A percentile compares a stretch with the other conserved stretches of the same genome.
phyloP scores from a whole-genome alignment of 1,140 invertebrate species.

The Portunus trituberculatus region DNA sequence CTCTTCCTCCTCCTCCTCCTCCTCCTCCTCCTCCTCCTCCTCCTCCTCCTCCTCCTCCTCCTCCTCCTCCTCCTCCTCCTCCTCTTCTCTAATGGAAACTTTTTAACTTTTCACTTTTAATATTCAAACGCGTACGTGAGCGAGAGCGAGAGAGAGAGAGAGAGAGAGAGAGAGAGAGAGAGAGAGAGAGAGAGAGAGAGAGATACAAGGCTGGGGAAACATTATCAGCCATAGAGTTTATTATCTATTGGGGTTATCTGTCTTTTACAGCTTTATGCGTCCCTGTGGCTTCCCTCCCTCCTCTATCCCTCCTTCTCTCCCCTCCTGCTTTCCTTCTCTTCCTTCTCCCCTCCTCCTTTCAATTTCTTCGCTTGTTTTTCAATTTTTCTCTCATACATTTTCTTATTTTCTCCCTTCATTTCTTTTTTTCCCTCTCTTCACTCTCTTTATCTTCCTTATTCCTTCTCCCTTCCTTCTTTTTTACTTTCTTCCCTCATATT shows the following conservation, averaged over 20 bases:
- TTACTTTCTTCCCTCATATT: too few species aligned
- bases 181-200: slow-evolving; percentile 28
- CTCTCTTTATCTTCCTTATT: too few species aligned
- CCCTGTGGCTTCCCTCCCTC: neutral
- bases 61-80: neutral
- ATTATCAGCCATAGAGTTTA: too few species aligned
- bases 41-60: neutral
- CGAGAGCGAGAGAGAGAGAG: slow-evolving; percentile 6
- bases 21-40: neutral
- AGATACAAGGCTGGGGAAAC: neutral
- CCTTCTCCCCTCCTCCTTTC: too few species aligned
- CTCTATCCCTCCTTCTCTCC: neutral
- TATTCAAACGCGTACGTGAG: neutral
- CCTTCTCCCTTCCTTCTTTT: too few species aligned
- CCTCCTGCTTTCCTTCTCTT: too few species aligned
- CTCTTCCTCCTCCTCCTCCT: neutral
- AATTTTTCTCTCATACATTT: too few species aligned
- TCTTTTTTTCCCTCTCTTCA: too few species aligned
- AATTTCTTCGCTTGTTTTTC: too few species aligned
- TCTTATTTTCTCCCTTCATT: too few species aligned
- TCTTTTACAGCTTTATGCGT: neutral
- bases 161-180: slow-evolving; percentile 5
- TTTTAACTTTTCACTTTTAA: neutral
- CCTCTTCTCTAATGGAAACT: neutral
- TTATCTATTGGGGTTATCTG: neutral